Evolutionary conservation across 1,140 invertebrate genomes (phyloP).

Genomic region (Vanessa tameamea): DNA sequence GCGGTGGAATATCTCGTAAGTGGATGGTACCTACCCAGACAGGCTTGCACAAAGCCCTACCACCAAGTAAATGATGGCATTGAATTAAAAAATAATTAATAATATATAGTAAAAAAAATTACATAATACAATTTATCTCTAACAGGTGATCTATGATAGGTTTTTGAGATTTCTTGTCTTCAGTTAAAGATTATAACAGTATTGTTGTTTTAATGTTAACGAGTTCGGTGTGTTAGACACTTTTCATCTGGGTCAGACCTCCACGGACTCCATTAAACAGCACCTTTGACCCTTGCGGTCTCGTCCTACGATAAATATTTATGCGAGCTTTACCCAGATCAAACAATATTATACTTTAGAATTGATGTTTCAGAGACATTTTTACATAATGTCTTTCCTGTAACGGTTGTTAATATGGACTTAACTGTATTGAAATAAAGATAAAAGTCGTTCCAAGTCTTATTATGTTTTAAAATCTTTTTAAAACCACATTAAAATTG

Average conservation of each 20-base stretch:
- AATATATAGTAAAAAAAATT: too few species aligned
- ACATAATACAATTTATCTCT: too few species aligned
- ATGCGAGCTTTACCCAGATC: constrained; percentile 35
- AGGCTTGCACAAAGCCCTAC: too few species aligned
- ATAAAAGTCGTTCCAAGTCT: neutral
- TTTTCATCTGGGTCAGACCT: constrained; percentile 36
- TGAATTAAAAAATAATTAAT: too few species aligned
- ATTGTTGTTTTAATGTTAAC: neutral
- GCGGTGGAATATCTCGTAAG: too few species aligned
- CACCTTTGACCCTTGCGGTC: constrained; percentile 28
- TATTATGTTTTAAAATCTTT: neutral
- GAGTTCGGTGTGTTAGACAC: constrained; percentile 7
- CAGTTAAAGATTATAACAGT: neutral
- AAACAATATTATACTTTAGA: constrained; percentile 49
- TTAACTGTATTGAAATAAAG: neutral
- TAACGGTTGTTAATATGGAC: neutral
- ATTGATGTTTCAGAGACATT: constrained; percentile 39
- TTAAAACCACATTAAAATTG: constrained; percentile 8
- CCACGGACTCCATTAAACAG: constrained; percentile 38
- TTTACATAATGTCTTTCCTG: constrained; percentile 13
- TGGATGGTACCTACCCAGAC: too few species aligned
- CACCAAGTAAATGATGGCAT: too few species aligned
- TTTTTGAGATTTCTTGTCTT: too few species aligned
- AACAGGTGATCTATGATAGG: too few species aligned
- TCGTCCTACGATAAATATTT: constrained; percentile 47